phyloP scores from a whole-genome alignment of 2,797 vertebrate species.

The Labroides dimidiatus region DNA sequence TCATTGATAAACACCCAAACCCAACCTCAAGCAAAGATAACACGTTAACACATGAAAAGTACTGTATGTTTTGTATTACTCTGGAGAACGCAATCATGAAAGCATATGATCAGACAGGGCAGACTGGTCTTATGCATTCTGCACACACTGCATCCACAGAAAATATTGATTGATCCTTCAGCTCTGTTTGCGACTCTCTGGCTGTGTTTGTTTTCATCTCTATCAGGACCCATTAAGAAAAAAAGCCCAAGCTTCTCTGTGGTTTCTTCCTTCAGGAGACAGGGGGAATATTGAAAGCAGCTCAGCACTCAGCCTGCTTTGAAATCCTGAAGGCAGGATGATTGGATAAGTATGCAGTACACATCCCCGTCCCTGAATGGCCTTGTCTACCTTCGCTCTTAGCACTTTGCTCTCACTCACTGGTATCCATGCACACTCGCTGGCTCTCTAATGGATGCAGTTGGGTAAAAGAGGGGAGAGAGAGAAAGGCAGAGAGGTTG shows the following conservation, averaged over 20 bases:
- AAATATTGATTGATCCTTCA: constrained; percentile 47
- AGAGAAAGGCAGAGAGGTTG: constrained; percentile 11
- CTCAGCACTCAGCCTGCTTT: constrained; percentile 62
- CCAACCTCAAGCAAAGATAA: neutral
- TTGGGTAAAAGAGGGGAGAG: constrained; percentile 25
- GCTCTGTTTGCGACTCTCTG: constrained; percentile 34
- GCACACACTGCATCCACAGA: constrained; percentile 29
- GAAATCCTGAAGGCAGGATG: constrained; percentile 63
- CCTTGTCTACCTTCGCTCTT: constrained; percentile 64
- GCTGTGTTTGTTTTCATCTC: constrained; percentile 59
- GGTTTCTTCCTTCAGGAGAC: constrained; percentile 43
- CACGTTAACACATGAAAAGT: neutral
- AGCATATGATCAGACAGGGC: constrained; percentile 5
- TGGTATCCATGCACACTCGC: constrained; percentile 46
- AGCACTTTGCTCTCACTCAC: constrained; percentile 45
- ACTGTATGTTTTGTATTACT: neutral
- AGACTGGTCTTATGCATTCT: constrained; percentile 26
- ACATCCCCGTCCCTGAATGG: constrained; percentile 65
- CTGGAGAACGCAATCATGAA: constrained; percentile 13
- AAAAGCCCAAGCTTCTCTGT: constrained; percentile 43
- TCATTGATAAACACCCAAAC: neutral
- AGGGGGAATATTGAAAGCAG: constrained; percentile 52
- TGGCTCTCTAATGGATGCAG: constrained; percentile 46
- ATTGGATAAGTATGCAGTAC: constrained; percentile 72
- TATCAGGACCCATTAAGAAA: constrained; percentile 48